Conservation (phyloP, 1,140 invertebrate genomes). For the Lordiphosa stackelbergi region DNA sequence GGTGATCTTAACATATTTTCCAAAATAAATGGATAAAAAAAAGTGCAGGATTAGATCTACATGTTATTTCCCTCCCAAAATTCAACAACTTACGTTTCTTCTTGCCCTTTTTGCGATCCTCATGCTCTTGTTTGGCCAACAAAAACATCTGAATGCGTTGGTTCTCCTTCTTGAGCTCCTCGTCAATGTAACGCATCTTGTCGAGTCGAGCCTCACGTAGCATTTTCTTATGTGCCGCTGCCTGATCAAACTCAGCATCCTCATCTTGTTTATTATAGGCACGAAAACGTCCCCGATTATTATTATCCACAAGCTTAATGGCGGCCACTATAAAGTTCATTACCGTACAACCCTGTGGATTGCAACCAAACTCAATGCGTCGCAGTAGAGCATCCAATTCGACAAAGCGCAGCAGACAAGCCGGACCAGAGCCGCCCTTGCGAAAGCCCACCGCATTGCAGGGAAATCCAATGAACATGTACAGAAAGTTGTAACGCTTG, state of each 20-base stretch:
- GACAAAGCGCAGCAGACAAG: slow-evolving; percentile 62
- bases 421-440: slow-evolving; percentile 56
- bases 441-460: slow-evolving; percentile 62
- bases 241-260: slow-evolving; percentile 44
- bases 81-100: slow-evolving; percentile 21
- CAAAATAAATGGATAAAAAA: no score
- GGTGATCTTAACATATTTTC: no score
- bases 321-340: slow-evolving; percentile 69
- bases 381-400: slow-evolving; percentile 64
- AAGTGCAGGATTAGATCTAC: no score
- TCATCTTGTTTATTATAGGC: slow-evolving; percentile 35
- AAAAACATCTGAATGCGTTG: slow-evolving; percentile 55
- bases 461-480: slow-evolving; percentile 72
- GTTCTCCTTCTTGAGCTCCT: slow-evolving; percentile 55
- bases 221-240: slow-evolving; percentile 26
- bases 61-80: no score
- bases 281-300: slow-evolving; percentile 36
- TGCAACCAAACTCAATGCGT: slow-evolving; percentile 71
- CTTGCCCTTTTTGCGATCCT: slow-evolving; percentile 40
- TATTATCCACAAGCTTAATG: slow-evolving; percentile 60
- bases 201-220: slow-evolving; percentile 35
- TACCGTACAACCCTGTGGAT: slow-evolving; percentile 63
- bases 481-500: slow-evolving; percentile 70
- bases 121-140: slow-evolving; percentile 43
- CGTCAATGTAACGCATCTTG: slow-evolving; percentile 62